A percentile compares a stretch with the other conserved stretches of the same genome.
These are phyloP conservation scores for Drosophila kepulauana DNA, from an alignment of 1,140 invertebrate genomes.

Conservation along the genomic window DNA sequence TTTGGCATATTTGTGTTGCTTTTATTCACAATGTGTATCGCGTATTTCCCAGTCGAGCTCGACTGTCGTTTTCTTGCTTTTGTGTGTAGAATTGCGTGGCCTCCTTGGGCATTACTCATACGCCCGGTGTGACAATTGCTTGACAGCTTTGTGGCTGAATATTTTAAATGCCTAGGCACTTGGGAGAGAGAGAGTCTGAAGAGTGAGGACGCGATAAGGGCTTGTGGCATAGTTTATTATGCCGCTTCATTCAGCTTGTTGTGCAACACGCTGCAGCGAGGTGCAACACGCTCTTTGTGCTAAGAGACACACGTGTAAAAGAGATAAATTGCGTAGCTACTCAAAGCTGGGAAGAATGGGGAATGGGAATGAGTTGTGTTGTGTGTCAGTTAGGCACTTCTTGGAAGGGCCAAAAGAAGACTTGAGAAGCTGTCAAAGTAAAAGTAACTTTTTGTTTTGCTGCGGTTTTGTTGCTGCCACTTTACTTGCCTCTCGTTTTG, in stretches of 20 bases:
- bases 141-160: conserved; percentile 20
- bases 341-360: conserved; percentile 3
- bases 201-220: conserved; percentile 4
- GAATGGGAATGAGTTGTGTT: not conserved
- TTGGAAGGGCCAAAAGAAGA: conserved; percentile 1
- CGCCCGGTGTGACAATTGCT: conserved; percentile 70
- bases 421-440: conserved; percentile 42
- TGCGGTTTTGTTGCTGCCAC: conserved; percentile 48
- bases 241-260: conserved; percentile 14
- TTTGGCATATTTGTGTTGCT: no score
- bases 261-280: conserved; percentile 34
- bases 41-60: no score
- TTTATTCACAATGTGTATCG: no score
- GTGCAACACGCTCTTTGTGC: not conserved
- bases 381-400: not conserved
- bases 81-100: conserved; percentile 38
- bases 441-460: conserved; percentile 57
- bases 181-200: conserved; percentile 11
- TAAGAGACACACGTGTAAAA: conserved; percentile 39
- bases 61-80: no score
- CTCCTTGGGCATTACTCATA: conserved; percentile 64
- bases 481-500: conserved; percentile 36
- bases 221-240: conserved; percentile 32
- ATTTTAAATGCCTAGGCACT: conserved; percentile 34
- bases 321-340: conserved; percentile 51